phyloP scores from a whole-genome alignment of 2,888 invertebrate species.

The Idaea biselata region DNA sequence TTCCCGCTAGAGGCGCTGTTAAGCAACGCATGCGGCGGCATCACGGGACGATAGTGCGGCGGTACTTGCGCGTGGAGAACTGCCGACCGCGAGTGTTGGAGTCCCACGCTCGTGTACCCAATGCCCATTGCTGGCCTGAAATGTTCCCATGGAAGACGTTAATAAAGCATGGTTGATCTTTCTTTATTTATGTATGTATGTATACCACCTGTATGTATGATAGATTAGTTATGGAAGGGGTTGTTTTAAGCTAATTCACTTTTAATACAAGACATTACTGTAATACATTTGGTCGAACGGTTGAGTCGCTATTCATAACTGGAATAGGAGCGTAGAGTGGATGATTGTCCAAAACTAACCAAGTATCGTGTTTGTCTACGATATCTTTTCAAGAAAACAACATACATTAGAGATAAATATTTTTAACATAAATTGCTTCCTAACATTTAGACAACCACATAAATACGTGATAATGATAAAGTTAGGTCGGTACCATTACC shows the following conservation, averaged over 20 bases:
- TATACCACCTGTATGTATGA: no score
- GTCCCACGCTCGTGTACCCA: conserved; percentile 67
- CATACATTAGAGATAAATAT: neutral
- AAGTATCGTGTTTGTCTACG: neutral
- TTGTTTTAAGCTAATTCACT: no score
- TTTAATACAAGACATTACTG: no score
- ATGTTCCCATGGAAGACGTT: conserved; percentile 11
- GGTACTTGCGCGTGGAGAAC: conserved; percentile 83
- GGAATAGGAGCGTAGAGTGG: no score
- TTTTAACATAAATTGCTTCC: neutral
- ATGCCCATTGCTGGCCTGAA: conserved; percentile 70
- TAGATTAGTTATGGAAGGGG: no score
- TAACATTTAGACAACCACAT: neutral
- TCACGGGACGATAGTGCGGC: conserved; percentile 73
- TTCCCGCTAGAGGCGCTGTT: conserved; percentile 83
- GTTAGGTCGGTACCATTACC: neutral
- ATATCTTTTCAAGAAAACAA: neutral
- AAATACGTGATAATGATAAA: conserved; percentile 1
- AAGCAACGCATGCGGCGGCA: conserved; percentile 71
- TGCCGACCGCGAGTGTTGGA: conserved; percentile 87
- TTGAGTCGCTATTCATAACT: no score
- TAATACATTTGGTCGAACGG: no score
- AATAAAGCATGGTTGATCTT: neutral
- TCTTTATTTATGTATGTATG: no score
- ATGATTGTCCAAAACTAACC: no score